Evolutionary conservation across 2,888 invertebrate genomes (phyloP).

Genomic region (Ganaspis brasiliensis): DNA sequence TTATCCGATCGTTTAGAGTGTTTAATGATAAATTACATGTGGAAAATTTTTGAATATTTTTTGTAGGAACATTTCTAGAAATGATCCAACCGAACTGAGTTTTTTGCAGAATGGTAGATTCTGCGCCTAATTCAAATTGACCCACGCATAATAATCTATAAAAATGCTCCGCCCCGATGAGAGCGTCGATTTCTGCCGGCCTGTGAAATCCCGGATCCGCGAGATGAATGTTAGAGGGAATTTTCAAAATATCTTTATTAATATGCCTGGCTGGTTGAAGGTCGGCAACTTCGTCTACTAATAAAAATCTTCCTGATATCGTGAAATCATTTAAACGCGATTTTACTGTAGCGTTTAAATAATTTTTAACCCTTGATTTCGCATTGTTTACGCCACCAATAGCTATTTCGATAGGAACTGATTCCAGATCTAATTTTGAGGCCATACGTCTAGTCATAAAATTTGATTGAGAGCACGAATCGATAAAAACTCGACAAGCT

Average conservation of each 20-base stretch:
- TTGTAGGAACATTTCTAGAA: not conserved
- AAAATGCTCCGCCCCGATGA: not conserved
- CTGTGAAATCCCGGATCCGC: not conserved
- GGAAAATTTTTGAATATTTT: not conserved
- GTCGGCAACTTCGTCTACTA: not conserved
- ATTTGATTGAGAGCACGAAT: slow-evolving; percentile 51
- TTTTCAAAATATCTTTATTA: not conserved
- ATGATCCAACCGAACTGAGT: not conserved
- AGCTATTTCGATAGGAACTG: not conserved
- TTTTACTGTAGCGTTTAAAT: not conserved
- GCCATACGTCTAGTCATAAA: slow-evolving; percentile 56
- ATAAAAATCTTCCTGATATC: not conserved
- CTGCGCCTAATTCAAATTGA: not conserved
- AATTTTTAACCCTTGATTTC: not conserved
- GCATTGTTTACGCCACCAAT: not conserved
- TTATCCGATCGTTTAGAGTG: not conserved
- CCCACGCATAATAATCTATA: not conserved
- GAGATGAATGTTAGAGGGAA: not conserved
- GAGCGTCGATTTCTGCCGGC: not conserved
- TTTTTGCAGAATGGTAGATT: not conserved
- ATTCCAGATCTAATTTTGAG: no score
- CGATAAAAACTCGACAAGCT: not conserved
- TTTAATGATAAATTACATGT: not conserved
- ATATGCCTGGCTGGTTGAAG: not conserved
- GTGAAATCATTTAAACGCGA: not conserved